phyloP scores from a whole-genome alignment of 2,888 invertebrate species.

The Lutraria lutraria region DNA sequence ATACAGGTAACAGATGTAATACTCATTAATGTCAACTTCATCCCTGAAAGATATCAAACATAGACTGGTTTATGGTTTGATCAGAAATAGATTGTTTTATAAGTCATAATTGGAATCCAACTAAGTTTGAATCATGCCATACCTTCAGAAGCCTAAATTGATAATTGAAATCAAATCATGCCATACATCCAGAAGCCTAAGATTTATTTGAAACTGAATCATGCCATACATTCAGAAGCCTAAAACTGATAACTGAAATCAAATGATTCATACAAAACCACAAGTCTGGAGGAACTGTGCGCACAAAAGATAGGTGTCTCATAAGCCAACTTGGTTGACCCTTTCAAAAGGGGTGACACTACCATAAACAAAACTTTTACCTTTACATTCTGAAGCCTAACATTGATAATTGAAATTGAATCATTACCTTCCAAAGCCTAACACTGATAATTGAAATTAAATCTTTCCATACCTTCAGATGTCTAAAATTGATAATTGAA shows the following conservation, averaged over 20 bases:
- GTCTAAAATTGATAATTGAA: constrained; percentile 8
- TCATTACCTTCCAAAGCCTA: background rate
- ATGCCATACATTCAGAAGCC: constrained; percentile 6
- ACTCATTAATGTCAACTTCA: background rate
- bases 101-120: background rate
- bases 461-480: background rate
- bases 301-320: too few species aligned
- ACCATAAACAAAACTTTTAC: too few species aligned
- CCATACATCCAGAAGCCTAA: background rate
- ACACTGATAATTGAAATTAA: background rate
- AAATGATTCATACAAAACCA: too few species aligned
- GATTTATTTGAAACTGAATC: background rate
- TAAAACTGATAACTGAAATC: constrained; percentile 8
- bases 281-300: too few species aligned
- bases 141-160: background rate
- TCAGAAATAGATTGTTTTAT: background rate
- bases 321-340: too few species aligned
- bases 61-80: constrained; percentile 4
- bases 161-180: background rate
- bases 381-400: background rate
- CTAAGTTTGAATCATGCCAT: background rate
- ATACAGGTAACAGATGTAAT: background rate
- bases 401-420: background rate
- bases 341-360: too few species aligned
- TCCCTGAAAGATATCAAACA: background rate